phyloP scores from a whole-genome alignment of 1,140 invertebrate species.

The Druon quercuslanigerum region DNA sequence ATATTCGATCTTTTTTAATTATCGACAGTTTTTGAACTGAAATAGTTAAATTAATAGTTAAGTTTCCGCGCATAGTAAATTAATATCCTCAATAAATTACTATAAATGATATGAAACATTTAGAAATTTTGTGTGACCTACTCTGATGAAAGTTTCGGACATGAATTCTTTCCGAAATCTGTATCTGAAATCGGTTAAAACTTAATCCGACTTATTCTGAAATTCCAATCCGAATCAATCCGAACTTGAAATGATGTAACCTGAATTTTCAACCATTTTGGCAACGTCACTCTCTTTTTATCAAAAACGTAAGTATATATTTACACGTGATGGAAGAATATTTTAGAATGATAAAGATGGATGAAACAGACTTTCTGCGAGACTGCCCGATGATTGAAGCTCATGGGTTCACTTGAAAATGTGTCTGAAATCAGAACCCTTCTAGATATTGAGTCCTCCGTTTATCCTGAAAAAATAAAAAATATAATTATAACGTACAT shows the following conservation, averaged over 20 bases:
- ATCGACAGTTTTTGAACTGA: neutral
- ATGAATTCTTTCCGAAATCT: too few relatives aligned
- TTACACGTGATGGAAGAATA: conserved; percentile 36
- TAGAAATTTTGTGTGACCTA: too few relatives aligned
- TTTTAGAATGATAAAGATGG: conserved; percentile 61
- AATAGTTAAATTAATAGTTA: neutral
- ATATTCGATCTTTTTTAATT: neutral
- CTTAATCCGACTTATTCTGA: too few relatives aligned
- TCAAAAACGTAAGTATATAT: neutral
- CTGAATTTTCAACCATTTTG: too few relatives aligned
- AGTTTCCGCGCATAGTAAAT: neutral
- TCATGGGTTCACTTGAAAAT: conserved; percentile 59
- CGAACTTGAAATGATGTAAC: too few relatives aligned
- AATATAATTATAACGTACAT: neutral
- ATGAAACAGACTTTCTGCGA: conserved; percentile 62
- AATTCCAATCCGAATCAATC: too few relatives aligned
- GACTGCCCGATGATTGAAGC: conserved; percentile 60
- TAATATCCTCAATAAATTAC: too few relatives aligned
- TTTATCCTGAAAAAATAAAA: neutral
- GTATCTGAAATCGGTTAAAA: too few relatives aligned
- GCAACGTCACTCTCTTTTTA: neutral
- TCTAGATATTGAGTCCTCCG: neutral
- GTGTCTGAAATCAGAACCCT: conserved; percentile 38
- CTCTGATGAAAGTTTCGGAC: too few relatives aligned
- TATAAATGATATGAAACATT: too few relatives aligned